Evolutionary conservation across 1,140 invertebrate species (phyloP).

Genomic region (Drosophila melanica): DNA sequence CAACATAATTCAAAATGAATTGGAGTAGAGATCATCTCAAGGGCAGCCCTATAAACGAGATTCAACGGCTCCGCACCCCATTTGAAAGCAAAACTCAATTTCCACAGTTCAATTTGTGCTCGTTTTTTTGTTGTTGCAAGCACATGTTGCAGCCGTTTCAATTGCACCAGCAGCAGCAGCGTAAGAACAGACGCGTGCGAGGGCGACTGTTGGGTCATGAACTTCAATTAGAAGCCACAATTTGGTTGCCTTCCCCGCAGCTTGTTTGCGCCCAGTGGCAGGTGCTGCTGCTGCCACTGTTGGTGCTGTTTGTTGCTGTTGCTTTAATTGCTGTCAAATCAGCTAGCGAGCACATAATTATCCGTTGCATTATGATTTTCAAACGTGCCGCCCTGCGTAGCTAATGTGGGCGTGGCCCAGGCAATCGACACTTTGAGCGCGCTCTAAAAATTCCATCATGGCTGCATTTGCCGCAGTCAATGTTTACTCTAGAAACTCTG

Average conservation of each 20-base stretch:
- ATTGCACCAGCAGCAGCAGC: constrained; percentile 25
- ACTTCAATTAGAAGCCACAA: constrained; percentile 70
- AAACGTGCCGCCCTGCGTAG: constrained; percentile 9
- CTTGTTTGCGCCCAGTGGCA: neutral
- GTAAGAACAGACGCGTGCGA: constrained; percentile 40
- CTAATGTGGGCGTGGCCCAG: constrained; percentile 17
- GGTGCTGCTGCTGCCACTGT: neutral
- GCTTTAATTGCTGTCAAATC: constrained; percentile 64
- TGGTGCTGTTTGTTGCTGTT: constrained; percentile 4
- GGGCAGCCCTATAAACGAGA: constrained; percentile 30
- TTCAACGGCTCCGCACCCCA: constrained; percentile 15
- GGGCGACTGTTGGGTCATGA: constrained; percentile 70
- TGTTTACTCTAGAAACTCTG: constrained; percentile 50
- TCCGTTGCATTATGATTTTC: constrained; percentile 47
- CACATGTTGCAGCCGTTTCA: constrained; percentile 44
- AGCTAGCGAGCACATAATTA: constrained; percentile 63
- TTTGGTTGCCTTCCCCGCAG: constrained; percentile 3
- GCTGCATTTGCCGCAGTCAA: constrained; percentile 24
- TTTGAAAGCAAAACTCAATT: constrained; percentile 41
- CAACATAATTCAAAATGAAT: constrained; percentile 12
- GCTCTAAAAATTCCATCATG: constrained; percentile 9
- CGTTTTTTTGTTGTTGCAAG: constrained; percentile 1
- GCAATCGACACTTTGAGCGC: constrained; percentile 23
- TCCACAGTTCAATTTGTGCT: constrained; percentile 53
- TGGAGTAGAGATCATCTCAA: constrained; percentile 33